Base-by-base conservation (phyloP, 1,140 invertebrate genomes). In the Drosophila oshimai region DNA sequence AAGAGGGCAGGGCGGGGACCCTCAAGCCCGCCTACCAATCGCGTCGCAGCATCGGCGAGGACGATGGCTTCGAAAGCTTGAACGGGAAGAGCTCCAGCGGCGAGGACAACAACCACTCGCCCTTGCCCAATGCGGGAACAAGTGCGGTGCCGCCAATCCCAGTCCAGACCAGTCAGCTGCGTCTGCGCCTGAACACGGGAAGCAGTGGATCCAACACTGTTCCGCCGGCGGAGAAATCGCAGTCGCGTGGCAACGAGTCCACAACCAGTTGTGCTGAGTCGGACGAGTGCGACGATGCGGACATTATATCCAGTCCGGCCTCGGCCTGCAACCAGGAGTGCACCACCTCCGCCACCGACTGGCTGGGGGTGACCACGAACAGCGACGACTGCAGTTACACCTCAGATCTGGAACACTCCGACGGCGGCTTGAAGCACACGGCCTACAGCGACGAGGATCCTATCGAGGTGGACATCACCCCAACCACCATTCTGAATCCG, bases 41-140 rank as follows among this genome's bases (percentile, higher is more conserved):
- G 6, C 57, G 80, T 9, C 84, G 86, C n/a, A 74, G 53, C 29
- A 70, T 89, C 20, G 90, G 89, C 53, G 95, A 96, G 37, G 96
- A 97, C 83, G 96, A 97, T 91, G 96, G 96, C 10, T 96, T 97
- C 90, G 96, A 96, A 91, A 96, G 96, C 87, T 92, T 97, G n/a
- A 96, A 96, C 87, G 95, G 95, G 10, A 96, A 96, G 87, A 95
- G 94, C 64, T 96, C 95, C 1, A 95, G 95, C 90, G 94, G 95
- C 44, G 94, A 94, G 81, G 93, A 93, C 61, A 86, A 86, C 41
- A 92, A 92, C 26, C 90, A 88, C 55, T 70, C 86, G 7, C 83
- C 81, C 5, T 6, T 74, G 13, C 78, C 61, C 46, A 81, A 73
- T 46, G 29, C 45, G 3, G 41, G 26, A 17, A 15, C 24, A 1